Evolutionary conservation across 1,140 invertebrate species (phyloP).

Genomic region (Drosophila trapezifrons): DNA sequence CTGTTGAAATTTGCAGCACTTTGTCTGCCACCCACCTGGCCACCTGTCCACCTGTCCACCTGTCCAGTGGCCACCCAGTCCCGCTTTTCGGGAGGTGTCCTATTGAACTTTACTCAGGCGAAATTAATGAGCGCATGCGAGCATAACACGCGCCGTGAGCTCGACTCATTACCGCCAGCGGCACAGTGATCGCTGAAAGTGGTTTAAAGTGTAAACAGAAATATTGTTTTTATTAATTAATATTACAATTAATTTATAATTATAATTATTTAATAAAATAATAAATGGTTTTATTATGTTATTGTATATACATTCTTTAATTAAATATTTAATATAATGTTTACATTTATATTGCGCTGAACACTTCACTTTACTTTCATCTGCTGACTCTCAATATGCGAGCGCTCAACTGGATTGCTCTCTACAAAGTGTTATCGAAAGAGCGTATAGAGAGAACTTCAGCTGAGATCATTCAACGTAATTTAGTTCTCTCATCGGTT

Average conservation of each 20-base stretch:
- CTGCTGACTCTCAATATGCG: not conserved
- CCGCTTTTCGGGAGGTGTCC: slow-evolving; percentile 13
- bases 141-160: slow-evolving; percentile 65
- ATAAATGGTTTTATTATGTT: too few relatives aligned
- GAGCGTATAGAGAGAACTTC: not conserved
- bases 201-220: too few relatives aligned
- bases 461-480: too few relatives aligned
- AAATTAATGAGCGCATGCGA: slow-evolving; percentile 77
- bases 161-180: slow-evolving; percentile 37
- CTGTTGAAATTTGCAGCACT: slow-evolving; percentile 70
- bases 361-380: too few relatives aligned
- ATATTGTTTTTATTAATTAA: too few relatives aligned
- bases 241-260: too few relatives aligned
- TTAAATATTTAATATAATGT: not conserved
- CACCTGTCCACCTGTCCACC: not conserved
- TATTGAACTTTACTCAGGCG: slow-evolving; percentile 76
- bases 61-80: not conserved
- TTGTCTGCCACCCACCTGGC: slow-evolving; percentile 50
- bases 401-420: not conserved
- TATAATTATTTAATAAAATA: too few relatives aligned
- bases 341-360: not conserved
- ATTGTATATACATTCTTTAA: too few relatives aligned
- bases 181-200: not conserved
- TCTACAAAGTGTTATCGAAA: not conserved
- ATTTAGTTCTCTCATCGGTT: too few relatives aligned